Conservation (phyloP, 2,113 vertebrate species). For the Alethe diademata region DNA sequence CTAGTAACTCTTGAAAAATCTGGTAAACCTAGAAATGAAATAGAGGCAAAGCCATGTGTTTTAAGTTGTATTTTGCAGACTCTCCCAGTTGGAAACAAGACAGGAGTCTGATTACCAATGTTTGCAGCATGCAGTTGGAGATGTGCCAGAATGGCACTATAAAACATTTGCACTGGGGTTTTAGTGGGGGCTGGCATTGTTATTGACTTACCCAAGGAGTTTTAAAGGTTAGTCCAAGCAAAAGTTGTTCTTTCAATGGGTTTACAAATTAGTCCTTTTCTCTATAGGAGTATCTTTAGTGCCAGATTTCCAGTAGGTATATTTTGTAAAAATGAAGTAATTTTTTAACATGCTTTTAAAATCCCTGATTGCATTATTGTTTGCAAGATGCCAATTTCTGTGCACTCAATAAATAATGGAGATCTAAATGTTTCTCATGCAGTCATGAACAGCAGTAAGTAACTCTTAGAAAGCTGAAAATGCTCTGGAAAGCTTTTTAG, state of each 20-base stretch:
- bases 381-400: not conserved
- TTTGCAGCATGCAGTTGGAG: not conserved
- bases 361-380: not conserved
- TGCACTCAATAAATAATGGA: not conserved
- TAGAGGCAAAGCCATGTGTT: not conserved
- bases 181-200: not conserved
- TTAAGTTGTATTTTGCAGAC: not conserved
- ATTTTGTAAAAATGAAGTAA: not conserved
- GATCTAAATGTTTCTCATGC: not conserved
- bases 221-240: conserved; percentile 32
- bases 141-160: not conserved
- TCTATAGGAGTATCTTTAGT: not conserved
- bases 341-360: not conserved
- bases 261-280: not conserved
- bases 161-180: not conserved
- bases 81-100: conserved; percentile 8
- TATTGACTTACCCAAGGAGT: not conserved
- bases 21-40: not conserved
- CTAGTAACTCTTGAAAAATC: not conserved
- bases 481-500: not conserved
- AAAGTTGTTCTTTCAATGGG: not conserved
- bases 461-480: not conserved
- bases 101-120: not conserved
- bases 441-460: not conserved
- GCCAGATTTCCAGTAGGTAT: not conserved